phyloP scores from a whole-genome alignment of 92 coral and sea anemone genomes.

The Muricea muricata region DNA sequence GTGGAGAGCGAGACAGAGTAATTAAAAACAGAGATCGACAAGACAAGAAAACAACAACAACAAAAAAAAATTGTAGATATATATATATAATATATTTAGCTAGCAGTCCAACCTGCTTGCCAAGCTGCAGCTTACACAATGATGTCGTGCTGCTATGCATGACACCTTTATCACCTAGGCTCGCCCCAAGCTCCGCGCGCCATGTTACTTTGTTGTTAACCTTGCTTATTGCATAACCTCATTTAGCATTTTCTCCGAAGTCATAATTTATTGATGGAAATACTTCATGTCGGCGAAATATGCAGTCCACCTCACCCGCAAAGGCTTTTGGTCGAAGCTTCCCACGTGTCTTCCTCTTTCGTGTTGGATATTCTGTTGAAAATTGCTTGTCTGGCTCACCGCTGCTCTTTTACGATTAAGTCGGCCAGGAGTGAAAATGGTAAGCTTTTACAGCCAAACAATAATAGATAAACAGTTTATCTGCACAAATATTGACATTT shows the following conservation, averaged over 20 bases:
- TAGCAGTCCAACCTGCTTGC: too few relatives aligned
- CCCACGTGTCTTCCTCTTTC: slow-evolving; percentile 74
- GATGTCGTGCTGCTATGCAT: too few relatives aligned
- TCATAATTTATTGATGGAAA: neutral
- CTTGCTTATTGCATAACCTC: too few relatives aligned
- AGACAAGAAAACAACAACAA: too few relatives aligned
- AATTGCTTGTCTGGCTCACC: slow-evolving; percentile 89
- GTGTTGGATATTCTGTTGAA: slow-evolving; percentile 72
- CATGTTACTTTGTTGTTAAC: too few relatives aligned
- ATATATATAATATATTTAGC: too few relatives aligned
- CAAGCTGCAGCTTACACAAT: too few relatives aligned
- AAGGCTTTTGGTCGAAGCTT: slow-evolving; percentile 18
- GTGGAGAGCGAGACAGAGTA: too few relatives aligned
- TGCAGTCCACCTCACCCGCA: neutral
- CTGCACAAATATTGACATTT: neutral
- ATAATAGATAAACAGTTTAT: neutral
- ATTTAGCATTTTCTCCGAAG: slow-evolving; percentile 11
- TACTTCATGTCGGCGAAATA: neutral
- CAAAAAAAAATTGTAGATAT: too few relatives aligned
- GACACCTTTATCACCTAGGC: too few relatives aligned
- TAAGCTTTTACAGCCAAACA: slow-evolving; percentile 34
- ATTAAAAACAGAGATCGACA: too few relatives aligned
- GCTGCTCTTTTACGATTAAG: slow-evolving; percentile 97
- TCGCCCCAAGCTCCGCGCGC: too few relatives aligned
- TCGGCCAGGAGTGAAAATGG: slow-evolving; percentile 96